Evolutionary conservation across 1,140 invertebrate species (phyloP).

Genomic region (Acyrthosiphon pisum): DNA sequence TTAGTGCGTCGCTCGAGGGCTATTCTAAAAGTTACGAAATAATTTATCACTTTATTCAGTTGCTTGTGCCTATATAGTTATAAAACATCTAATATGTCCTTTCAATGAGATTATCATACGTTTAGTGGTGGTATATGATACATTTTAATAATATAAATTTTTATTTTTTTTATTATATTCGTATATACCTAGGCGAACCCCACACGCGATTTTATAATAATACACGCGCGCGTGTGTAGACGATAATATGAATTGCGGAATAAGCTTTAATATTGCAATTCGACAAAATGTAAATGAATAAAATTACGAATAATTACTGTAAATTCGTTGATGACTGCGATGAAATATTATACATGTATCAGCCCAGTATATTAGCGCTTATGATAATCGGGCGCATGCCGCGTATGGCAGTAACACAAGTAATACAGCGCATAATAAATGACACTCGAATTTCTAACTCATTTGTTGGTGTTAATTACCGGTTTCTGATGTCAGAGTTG

Average conservation of each 20-base stretch:
- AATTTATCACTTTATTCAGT: background rate
- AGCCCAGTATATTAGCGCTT: background rate
- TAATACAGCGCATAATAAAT: background rate
- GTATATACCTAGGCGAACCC: background rate
- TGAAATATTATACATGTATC: background rate
- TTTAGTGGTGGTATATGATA: background rate
- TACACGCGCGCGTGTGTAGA: background rate
- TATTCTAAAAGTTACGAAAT: background rate
- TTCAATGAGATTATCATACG: background rate
- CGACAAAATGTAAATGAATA: background rate
- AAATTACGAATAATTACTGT: conserved; percentile 1
- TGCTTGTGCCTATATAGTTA: background rate
- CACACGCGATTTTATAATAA: background rate
- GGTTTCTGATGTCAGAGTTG: conserved; percentile 1
- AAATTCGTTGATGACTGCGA: background rate
- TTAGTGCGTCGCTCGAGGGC: background rate
- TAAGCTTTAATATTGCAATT: background rate
- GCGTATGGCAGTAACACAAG: background rate
- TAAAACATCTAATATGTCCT: background rate
- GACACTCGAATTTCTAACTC: conserved; percentile 13
- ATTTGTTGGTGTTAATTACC: conserved; percentile 39
- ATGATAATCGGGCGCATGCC: background rate
- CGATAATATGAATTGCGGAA: background rate
- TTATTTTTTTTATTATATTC: background rate
- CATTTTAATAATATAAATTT: no score